Conservation (phyloP, 2,113 vertebrate species). For the Atractosteus spatula region DNA sequence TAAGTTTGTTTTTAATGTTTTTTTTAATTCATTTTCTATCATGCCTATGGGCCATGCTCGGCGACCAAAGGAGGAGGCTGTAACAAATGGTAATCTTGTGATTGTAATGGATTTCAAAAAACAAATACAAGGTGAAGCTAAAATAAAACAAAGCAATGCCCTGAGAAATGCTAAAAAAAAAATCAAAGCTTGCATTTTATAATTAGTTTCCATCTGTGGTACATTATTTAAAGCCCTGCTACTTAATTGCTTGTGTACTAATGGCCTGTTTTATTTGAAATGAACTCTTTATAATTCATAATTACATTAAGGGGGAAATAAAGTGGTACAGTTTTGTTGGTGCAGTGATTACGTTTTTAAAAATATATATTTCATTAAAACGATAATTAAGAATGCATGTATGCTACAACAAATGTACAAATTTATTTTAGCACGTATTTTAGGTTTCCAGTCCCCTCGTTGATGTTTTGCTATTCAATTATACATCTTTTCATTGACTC, state of each 20-base stretch:
- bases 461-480: too few relatives aligned
- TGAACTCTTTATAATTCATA: constrained; percentile 56
- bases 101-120: constrained; percentile 68
- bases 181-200: constrained; percentile 69
- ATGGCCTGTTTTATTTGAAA: constrained; percentile 72
- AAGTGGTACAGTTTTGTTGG: constrained; percentile 48
- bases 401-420: too few relatives aligned
- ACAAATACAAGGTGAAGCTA: constrained; percentile 65
- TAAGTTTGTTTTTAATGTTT: constrained; percentile 22
- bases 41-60: constrained; percentile 61
- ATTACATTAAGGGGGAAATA: constrained; percentile 58
- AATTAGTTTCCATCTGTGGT: constrained; percentile 74
- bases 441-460: not conserved
- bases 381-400: not conserved
- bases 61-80: constrained; percentile 55
- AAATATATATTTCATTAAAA: constrained; percentile 39
- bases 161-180: constrained; percentile 58
- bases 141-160: constrained; percentile 61
- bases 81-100: constrained; percentile 65
- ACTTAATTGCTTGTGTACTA: constrained; percentile 73
- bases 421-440: not conserved
- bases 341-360: constrained; percentile 41
- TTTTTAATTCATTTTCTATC: constrained; percentile 24
- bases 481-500: too few relatives aligned
- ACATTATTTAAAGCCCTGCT: constrained; percentile 67